A percentile compares a stretch with the other conserved stretches of the same genome.
These are phyloP conservation scores for Habroteleia sp. DNA, from an alignment of 2,888 invertebrate genomes.

Conservation along the genomic window DNA sequence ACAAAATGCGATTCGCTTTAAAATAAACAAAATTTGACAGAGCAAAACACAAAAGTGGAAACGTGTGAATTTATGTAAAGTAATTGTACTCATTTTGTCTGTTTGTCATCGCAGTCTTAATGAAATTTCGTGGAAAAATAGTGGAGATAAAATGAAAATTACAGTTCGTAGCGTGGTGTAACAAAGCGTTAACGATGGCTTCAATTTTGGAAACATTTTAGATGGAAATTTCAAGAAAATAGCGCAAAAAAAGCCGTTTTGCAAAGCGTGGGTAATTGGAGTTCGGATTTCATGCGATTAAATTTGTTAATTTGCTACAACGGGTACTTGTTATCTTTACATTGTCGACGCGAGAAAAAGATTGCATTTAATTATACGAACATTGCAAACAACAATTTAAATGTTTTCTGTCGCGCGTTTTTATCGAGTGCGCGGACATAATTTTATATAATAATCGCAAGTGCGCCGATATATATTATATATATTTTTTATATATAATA, in stretches of 20 bases:
- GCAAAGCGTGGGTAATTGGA: neutral
- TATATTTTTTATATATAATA: too few relatives aligned
- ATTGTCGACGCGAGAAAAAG: constrained; percentile 1
- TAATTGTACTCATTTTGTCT: constrained; percentile 20
- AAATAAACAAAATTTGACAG: too few relatives aligned
- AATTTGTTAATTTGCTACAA: constrained; percentile 3
- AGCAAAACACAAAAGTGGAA: too few relatives aligned
- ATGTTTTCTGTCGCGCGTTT: constrained; percentile 23
- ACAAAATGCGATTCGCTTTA: too few relatives aligned
- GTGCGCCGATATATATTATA: too few relatives aligned
- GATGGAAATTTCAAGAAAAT: neutral
- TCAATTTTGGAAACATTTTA: constrained; percentile 9
- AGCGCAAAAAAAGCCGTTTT: neutral
- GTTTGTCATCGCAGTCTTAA: constrained; percentile 31
- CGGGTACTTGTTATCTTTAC: constrained; percentile 8
- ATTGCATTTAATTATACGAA: constrained; percentile 11
- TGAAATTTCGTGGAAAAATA: constrained; percentile 33
- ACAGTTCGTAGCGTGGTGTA: constrained; percentile 7
- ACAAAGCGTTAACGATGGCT: constrained; percentile 32
- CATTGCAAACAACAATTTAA: constrained; percentile 17
- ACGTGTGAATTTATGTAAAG: constrained; percentile 20
- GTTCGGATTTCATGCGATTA: constrained; percentile 1
- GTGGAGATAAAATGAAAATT: constrained; percentile 33
- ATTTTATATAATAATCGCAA: too few relatives aligned
- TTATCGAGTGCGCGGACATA: constrained; percentile 19